phyloP scores from a whole-genome alignment of 2,888 invertebrate species.

The Priocnemis perturbator region DNA sequence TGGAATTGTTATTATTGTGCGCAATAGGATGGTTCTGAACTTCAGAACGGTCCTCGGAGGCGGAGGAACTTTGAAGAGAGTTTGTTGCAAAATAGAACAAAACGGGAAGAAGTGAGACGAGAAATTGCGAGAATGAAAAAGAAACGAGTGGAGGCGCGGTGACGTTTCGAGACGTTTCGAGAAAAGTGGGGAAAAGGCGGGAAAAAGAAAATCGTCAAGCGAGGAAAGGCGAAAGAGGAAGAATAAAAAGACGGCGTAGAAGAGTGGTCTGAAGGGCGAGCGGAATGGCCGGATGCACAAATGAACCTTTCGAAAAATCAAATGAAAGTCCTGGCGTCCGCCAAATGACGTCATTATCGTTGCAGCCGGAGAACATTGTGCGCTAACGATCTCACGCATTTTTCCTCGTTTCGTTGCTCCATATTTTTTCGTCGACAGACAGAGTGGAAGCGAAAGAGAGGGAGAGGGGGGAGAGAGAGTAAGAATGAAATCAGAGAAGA shows the following conservation, averaged over 20 bases:
- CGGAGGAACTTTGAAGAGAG: slow-evolving; percentile 61
- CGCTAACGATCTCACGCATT: slow-evolving; percentile 52
- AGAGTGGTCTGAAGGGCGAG: neutral
- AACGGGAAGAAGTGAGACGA: slow-evolving; percentile 12
- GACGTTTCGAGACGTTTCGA: slow-evolving; percentile 5
- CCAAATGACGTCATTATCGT: slow-evolving; percentile 57
- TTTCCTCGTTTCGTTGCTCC: slow-evolving; percentile 23
- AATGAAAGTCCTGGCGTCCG: slow-evolving; percentile 42
- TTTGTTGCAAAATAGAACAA: slow-evolving; percentile 48
- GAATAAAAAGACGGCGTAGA: neutral
- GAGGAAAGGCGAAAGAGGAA: neutral
- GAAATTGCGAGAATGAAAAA: slow-evolving; percentile 19
- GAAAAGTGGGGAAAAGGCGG: slow-evolving; percentile 8
- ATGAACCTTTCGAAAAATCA: slow-evolving; percentile 49
- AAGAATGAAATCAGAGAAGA: neutral
- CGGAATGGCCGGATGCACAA: slow-evolving; percentile 30
- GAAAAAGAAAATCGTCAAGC: slow-evolving; percentile 10
- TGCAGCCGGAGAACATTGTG: slow-evolving; percentile 30
- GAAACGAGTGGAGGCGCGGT: slow-evolving; percentile 1
- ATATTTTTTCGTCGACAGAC: neutral
- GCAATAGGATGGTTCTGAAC: slow-evolving; percentile 46
- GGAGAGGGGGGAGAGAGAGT: neutral
- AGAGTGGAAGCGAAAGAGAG: neutral
- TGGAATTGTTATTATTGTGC: slow-evolving; percentile 67
- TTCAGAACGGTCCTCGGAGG: slow-evolving; percentile 37